A percentile compares a stretch with the other conserved stretches of the same genome.
These are phyloP conservation scores for Isoperla grammatica DNA, from an alignment of 2,888 invertebrate species.

Conservation along the genomic window DNA sequence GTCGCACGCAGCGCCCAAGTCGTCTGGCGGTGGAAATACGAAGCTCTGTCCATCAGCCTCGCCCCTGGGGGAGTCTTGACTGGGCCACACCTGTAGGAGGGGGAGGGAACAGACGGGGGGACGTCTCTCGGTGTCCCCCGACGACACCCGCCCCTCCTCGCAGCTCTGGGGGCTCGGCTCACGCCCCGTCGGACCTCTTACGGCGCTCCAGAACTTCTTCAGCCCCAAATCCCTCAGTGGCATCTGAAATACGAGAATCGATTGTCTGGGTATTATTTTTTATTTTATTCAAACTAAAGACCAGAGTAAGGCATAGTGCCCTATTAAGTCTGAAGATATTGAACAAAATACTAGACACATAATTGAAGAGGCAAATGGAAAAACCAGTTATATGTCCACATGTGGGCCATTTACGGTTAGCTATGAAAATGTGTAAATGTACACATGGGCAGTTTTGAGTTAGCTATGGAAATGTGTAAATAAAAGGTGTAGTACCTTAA, in stretches of 20 bases:
- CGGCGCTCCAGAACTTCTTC: slow-evolving; percentile 39
- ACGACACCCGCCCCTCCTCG: slow-evolving; percentile 20
- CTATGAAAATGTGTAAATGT: no score
- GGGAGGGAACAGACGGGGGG: slow-evolving; percentile 39
- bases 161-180: slow-evolving; percentile 27
- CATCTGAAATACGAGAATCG: slow-evolving; percentile 37
- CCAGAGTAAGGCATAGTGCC: no score
- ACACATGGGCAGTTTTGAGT: no score
- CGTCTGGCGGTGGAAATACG: slow-evolving; percentile 53
- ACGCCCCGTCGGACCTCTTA: slow-evolving; percentile 33
- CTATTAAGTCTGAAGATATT: no score
- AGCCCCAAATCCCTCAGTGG: slow-evolving; percentile 45
- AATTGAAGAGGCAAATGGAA: no score
- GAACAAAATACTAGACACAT: no score
- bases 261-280: not conserved
- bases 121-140: slow-evolving; percentile 11
- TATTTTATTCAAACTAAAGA: not conserved
- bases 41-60: slow-evolving; percentile 59
- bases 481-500: no score
- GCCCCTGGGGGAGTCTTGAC: slow-evolving; percentile 61
- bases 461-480: no score
- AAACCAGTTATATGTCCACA: no score
- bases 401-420: no score
- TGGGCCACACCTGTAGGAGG: slow-evolving; percentile 58
- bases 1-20: not conserved